Base-by-base conservation (phyloP, 2,113 vertebrate species). In the Martes martes region DNA sequence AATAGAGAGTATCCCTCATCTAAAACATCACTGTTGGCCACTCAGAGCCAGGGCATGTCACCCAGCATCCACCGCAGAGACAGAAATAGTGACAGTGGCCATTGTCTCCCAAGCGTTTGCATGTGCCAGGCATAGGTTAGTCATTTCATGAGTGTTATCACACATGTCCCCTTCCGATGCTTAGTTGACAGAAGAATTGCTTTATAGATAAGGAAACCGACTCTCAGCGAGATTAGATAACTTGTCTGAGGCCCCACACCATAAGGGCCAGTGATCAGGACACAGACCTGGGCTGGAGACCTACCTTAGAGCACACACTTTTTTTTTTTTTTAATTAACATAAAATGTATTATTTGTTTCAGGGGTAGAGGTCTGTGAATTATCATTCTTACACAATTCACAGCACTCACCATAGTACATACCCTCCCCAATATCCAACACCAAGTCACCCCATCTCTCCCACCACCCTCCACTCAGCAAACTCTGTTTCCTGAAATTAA, bases 161-260 rank as follows among this genome's bases (percentile, higher is more conserved):
- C 6, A 14, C 16, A 14, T 0, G 4, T 28, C 28, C 11, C 8
- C 33, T 15, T 33, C 31, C 3, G 19, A 10, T 14, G 21, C n/a
- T 89, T 15, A 69, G 33, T 9, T 61, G n/a, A 85, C 11, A 14
- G 0, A 28, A 84, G 3, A 33, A 52, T 7, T n/a, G 28, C 33
- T 42, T 86, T 76, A 23, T 45, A 76, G 45, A 24, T 3, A 18
- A 50, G 81, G 84, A 80, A 80, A 36, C 61, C 57, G 39, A 85
- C 6, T 45, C 84, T 73, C 50, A 24, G 57, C 14, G 26, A 61
- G 6, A 36, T 57, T 6, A 21, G 24, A 26, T 52, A 18, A 50
- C 45, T 65, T 19, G 21, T 33, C 36, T 57, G 57, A 89, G 55
- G 26, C 18, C 33, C 33, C 82, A 26, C 6, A 16, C n/a, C 63